A percentile compares a stretch with the other conserved stretches of the same genome.
Conservation (phyloP, 2,113 vertebrate species). For the Megaleporinus macrocephalus region DNA sequence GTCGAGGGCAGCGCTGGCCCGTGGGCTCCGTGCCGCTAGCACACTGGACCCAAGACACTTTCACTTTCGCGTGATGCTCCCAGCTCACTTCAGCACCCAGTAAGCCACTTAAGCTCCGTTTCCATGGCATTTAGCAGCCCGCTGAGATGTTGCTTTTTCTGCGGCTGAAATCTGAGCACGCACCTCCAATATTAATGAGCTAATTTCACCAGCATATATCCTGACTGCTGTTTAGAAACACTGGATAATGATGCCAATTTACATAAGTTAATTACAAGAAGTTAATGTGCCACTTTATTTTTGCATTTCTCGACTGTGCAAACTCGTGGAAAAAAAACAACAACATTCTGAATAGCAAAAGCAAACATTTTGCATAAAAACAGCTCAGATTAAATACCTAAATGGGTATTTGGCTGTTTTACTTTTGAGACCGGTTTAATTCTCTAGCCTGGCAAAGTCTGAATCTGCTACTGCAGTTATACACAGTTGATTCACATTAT, state of each 20-base stretch:
- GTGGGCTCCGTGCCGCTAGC: neutral
- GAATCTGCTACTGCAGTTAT: neutral
- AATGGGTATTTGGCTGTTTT: constrained; percentile 15
- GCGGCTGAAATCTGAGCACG: constrained; percentile 51
- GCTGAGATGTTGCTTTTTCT: constrained; percentile 41
- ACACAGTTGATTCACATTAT: too few relatives aligned
- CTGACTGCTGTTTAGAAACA: constrained; percentile 59
- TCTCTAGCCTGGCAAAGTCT: neutral
- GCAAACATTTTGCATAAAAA: neutral
- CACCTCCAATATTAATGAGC: constrained; percentile 64
- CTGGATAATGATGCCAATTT: constrained; percentile 59
- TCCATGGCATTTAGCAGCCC: constrained; percentile 53
- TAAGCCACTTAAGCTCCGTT: constrained; percentile 60
- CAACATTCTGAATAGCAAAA: constrained; percentile 33
- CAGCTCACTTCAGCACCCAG: constrained; percentile 48
- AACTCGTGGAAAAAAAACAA: constrained; percentile 22
- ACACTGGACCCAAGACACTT: neutral
- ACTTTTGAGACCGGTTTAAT: neutral
- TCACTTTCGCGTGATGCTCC: constrained; percentile 33
- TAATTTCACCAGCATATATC: constrained; percentile 60
- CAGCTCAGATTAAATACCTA: neutral
- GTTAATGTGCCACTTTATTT: constrained; percentile 54
- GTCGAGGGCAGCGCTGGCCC: constrained; percentile 6
- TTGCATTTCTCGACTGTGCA: constrained; percentile 37
- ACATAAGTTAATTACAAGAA: constrained; percentile 68